These are phyloP conservation scores for Bujurquina vittata DNA, from an alignment of 2,113 vertebrate species.

Conservation along the genomic window DNA sequence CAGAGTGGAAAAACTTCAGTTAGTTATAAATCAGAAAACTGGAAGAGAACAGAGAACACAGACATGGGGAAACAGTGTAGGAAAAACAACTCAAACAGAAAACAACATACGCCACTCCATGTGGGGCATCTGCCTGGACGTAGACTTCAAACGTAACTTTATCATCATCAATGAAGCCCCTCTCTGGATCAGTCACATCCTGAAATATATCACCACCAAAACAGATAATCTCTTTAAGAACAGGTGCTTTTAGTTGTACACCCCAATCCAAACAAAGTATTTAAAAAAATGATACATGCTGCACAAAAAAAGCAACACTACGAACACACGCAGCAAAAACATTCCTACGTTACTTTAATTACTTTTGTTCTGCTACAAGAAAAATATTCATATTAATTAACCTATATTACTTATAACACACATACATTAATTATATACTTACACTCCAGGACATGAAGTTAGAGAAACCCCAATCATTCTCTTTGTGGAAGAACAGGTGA, in stretches of 20 bases:
- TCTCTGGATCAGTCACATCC: constrained; percentile 98
- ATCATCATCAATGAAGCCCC: constrained; percentile 97
- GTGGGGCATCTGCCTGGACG: constrained; percentile 97
- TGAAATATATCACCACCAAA: constrained; percentile 61
- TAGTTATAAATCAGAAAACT: not conserved
- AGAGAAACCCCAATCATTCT: constrained; percentile 99
- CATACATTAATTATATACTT: constrained; percentile 76
- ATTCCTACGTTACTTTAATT: not conserved
- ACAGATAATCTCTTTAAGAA: not conserved
- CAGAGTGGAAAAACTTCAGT: not conserved
- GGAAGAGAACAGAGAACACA: not conserved
- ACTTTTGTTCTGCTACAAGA: too few species aligned
- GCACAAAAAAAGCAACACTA: not conserved
- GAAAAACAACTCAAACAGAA: not conserved
- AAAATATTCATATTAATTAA: too few species aligned
- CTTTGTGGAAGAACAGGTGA: constrained; percentile 99
- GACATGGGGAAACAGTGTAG: not conserved
- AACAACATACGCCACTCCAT: constrained; percentile 94
- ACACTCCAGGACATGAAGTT: constrained; percentile 99
- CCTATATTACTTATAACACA: too few species aligned
- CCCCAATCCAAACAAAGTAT: not conserved
- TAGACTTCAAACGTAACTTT: constrained; percentile 99
- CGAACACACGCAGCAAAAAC: not conserved
- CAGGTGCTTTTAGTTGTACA: not conserved
- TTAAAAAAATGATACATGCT: not conserved